Evolutionary conservation across 2,888 invertebrate genomes (phyloP), one percentile per base, ranked within the genome.

Genomic region (Amitus sp.): DNA sequence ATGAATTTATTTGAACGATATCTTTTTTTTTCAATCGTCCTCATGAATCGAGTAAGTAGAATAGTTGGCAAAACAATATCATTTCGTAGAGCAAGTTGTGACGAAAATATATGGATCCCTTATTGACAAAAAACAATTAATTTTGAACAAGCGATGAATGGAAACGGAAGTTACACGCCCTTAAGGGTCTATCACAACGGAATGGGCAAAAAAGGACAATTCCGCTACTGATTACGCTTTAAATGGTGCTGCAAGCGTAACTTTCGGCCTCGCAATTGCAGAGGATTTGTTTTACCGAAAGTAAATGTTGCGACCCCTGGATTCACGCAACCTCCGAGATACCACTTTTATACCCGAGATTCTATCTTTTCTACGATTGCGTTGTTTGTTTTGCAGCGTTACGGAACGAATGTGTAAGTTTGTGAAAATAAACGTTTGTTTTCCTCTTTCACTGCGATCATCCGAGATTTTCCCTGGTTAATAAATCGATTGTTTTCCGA

Each of bases 121-220:
- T 7, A 23, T 23, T 23, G 23, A 23, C 7, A 3, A 7, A 15
- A 19, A n/a, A n/a, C 5, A n/a, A 46, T 46, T 46, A 5, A 46
- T 46, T 23, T 43, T 2, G 7, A 9, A 23, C n/a, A 20, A 90
- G 90, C 87, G 65, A 83, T 88, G 80, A 89, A 89, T 75, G 82
- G 85, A 18, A 90, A 89, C 73, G 91, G 91, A 49, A 89, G 87
- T 63, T 93, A 93, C 76, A 90, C 92, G 12, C 92, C 92, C 1
- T 86, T 93, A 77, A 85, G 92, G 70, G 91, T 93, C 9, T 93
- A 93, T 76, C 92, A 93, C 82, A 92, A 93, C 75, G 90, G 91
- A 73, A 86, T 90, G 73, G 91, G 91, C 63, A 88, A 89, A 76
- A 92, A 92, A 82, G 92, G 91, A 61, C 91, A 92, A 78, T 93